Evolutionary conservation across 2,797 vertebrate genomes (phyloP).

Genomic region (Macropodus opercularis): DNA sequence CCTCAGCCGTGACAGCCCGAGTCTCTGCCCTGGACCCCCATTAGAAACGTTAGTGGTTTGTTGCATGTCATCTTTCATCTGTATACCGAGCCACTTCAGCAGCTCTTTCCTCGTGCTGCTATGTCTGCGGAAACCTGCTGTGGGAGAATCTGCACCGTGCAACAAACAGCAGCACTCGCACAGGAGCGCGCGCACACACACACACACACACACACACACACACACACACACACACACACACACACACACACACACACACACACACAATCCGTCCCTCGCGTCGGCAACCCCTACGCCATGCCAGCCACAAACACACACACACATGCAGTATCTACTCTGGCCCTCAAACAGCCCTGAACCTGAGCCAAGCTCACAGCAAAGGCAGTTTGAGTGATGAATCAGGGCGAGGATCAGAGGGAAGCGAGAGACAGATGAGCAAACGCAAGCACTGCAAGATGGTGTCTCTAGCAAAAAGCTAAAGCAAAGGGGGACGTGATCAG

Average conservation of each 20-base stretch:
- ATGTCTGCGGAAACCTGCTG: slow-evolving; percentile 28
- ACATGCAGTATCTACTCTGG: slow-evolving; percentile 41
- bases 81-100: slow-evolving; percentile 48
- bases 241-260: slow-evolving; percentile 2
- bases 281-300: slow-evolving; percentile 9
- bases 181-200: slow-evolving; percentile 2
- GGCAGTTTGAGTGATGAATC: slow-evolving; percentile 62
- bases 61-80: slow-evolving; percentile 61
- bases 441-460: slow-evolving; percentile 42
- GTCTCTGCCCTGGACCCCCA: slow-evolving; percentile 57
- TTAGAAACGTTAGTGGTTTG: slow-evolving; percentile 67
- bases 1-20: slow-evolving; percentile 53
- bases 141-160: slow-evolving; percentile 17
- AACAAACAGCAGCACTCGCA: slow-evolving; percentile 4
- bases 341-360: slow-evolving; percentile 60
- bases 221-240: slow-evolving; percentile 1
- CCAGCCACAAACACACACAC: slow-evolving; percentile 25
- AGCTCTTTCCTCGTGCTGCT: slow-evolving; percentile 39
- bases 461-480: slow-evolving; percentile 24
- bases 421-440: slow-evolving; percentile 40
- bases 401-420: slow-evolving; percentile 57
- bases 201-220: slow-evolving; percentile 34
- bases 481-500: slow-evolving; percentile 9
- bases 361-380: slow-evolving; percentile 56
- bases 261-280: slow-evolving; percentile 22